Percentiles rank a stretch among this genome's conserved stretches.
These are phyloP conservation scores for Fregata magnificens DNA, from an alignment of 2,113 vertebrate genomes.

Conservation along the genomic window DNA sequence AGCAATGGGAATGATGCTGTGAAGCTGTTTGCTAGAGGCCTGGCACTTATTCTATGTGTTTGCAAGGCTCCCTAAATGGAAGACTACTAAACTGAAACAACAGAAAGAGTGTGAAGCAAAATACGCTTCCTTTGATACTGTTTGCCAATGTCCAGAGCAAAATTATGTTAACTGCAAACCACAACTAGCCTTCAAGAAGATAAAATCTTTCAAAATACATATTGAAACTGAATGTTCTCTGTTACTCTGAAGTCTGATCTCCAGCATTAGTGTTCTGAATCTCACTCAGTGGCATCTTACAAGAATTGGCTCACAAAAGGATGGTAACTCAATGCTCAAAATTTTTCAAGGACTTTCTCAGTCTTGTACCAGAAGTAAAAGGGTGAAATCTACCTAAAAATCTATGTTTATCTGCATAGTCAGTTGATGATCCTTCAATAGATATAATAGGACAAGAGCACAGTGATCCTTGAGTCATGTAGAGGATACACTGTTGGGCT, in stretches of 20 bases:
- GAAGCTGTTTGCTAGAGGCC: background rate
- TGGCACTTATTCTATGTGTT: background rate
- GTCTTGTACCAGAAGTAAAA: background rate
- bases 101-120: background rate
- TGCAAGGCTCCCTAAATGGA: background rate
- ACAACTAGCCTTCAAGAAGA: background rate
- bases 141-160: background rate
- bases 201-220: background rate
- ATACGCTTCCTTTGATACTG: background rate
- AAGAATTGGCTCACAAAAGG: background rate
- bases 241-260: background rate
- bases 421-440: background rate
- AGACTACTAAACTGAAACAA: background rate
- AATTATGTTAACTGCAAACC: background rate
- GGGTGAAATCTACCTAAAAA: background rate
- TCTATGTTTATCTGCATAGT: background rate
- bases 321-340: background rate
- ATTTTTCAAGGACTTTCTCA: background rate
- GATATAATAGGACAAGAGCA: background rate
- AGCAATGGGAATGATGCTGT: background rate
- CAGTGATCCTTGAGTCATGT: background rate
- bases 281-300: background rate
- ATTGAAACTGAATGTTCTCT: background rate
- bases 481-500: background rate
- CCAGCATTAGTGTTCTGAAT: background rate